Evolutionary conservation across 2,113 vertebrate genomes (phyloP), one percentile per base, ranked within the genome.

Genomic region (Cavia aperea): DNA sequence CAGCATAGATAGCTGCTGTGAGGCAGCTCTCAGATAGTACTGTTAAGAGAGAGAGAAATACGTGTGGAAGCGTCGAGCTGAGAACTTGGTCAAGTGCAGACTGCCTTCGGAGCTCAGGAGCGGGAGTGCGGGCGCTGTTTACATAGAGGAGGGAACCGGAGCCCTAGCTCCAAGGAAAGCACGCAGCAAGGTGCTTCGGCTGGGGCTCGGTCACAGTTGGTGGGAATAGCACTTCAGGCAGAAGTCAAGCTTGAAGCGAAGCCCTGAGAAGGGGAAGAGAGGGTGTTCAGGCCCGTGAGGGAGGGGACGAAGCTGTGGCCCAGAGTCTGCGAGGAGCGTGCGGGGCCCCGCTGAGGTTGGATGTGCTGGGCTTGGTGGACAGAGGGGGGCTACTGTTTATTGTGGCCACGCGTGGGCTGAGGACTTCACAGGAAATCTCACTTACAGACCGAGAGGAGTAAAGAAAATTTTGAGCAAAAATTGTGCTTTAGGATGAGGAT

Each of bases 251-350:
- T 46, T 36, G 81, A 62, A 13, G 51, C 10, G 13, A 75, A 36
- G 4, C 56, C 7, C 36, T 10, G 43, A 92, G 68, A 82, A 31
- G 81, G 29, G 43, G 29, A 36, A 63, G 54, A 39, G 19, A 23
- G 2, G 36, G 49, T 12, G 0, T 5, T 49, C 39, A 10, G 36
- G 62, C n/a, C 23, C 1, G 3, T 7, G 12, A 62, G 1, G 6
- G 10, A 18, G 56, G 21, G 16, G 11, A 13, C 36, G 21, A 23
- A 1, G n/a, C 78, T 7, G 4, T 2, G 46, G 24, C 82, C 4
- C 14, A 7, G 62, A 26, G 2, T 23, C 14, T 1, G 36, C 10
- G 78, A 12, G 73, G 79, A 56, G 62, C 8, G 12, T 46, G 23
- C 49, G 23, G 13, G 56, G 15, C 14, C 36, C 18, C 26, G 49